Evolutionary conservation across 2,113 vertebrate species (phyloP), one percentile per base, ranked within the genome.

Genomic region (Mus spicilegus): DNA sequence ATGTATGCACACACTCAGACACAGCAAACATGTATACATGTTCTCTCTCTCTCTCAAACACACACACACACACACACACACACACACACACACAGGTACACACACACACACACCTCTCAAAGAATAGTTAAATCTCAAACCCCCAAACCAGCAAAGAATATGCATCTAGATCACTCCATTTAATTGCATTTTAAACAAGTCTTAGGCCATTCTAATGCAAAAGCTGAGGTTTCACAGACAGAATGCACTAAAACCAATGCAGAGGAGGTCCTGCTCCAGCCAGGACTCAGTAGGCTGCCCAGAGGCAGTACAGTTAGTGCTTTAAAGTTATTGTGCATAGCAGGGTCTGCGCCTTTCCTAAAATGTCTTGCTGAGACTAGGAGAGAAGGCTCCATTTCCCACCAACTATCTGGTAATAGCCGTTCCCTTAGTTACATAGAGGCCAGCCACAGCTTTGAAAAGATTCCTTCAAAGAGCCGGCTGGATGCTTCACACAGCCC

Each of bases 401-500:
- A 94, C 49, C 92, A 84, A 70, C 5, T 49, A 78, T 89, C 93
- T 87, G 86, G 39, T 82, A 89, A 95, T 80, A 70, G n/a, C 80
- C 51, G 56, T 80, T 97, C 58, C 65, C 70, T 85, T 90, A 81
- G 85, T 93, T 95, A 96, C 76, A 84, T 36, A 90, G 78, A 88
- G 72, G 89, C 49, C n/a, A 97, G 91, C 65, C 76, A 85, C 92
- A 75, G 42, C 70, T 94, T 80, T 84, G 49, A 92, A 85, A 88
- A 89, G 20, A 2, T 33, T 89, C 30, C 85, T 96, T 82, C 88
- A 89, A 56, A 93, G 84, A 93, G 65, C 73, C 65, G 39, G n/a
- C 14, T 89, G 69, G 69, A 93, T 78, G 89, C 77, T 86, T 49
- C n/a, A 78, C 36, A 89, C 70, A 88, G 61, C 46, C 87, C 70